Evolutionary conservation across 2,113 vertebrate species (phyloP).

Genomic region (Sula dactylatra): DNA sequence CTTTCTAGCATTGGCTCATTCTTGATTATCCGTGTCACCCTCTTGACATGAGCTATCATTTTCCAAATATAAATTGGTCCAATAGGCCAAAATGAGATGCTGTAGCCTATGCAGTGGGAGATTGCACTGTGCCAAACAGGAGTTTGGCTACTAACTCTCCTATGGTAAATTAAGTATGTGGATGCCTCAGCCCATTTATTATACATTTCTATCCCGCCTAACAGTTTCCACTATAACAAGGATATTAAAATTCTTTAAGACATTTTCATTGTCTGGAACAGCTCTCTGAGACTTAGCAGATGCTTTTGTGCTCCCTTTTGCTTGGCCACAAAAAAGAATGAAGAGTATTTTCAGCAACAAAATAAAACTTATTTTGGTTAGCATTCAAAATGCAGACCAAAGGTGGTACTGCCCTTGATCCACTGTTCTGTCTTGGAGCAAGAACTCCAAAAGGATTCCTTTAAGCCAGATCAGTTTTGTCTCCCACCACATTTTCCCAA

Average conservation of each 20-base stretch:
- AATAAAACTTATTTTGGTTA: background rate
- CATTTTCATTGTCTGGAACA: background rate
- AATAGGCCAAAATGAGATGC: background rate
- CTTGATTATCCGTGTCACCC: background rate
- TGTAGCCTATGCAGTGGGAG: background rate
- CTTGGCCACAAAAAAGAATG: accelerated
- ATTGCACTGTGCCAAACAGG: background rate
- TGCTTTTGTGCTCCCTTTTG: background rate
- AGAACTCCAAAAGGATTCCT: background rate
- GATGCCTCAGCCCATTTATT: background rate
- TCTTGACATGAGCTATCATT: background rate
- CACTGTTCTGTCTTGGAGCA: accelerated
- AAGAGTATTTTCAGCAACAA: background rate
- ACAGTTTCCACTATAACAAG: background rate
- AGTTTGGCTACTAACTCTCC: background rate
- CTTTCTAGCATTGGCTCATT: background rate
- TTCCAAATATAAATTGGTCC: background rate
- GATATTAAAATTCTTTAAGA: background rate
- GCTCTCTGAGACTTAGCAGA: background rate
- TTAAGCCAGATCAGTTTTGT: background rate
- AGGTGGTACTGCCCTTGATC: background rate
- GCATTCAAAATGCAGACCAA: background rate
- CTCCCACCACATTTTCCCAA: background rate
- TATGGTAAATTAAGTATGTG: background rate
- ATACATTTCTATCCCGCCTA: background rate